Conservation (phyloP, 1,140 invertebrate species). For the Ceratina australensis region DNA sequence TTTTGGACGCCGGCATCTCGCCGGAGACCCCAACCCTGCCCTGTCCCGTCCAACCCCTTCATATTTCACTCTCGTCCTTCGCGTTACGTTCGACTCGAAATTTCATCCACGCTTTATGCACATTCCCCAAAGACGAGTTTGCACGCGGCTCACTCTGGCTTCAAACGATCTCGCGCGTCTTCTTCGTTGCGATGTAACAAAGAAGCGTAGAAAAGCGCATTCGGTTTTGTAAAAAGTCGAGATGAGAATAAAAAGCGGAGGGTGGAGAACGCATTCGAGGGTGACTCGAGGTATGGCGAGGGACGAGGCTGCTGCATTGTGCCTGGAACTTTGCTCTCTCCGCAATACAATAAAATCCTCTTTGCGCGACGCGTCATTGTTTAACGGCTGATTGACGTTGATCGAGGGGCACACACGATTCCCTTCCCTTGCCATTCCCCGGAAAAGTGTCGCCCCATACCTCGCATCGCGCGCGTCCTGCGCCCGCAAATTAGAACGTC, state of each 20-base stretch:
- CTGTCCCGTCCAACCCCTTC: slow-evolving; percentile 28
- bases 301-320: slow-evolving; percentile 47
- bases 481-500: slow-evolving; percentile 9
- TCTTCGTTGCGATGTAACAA: background rate
- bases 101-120: slow-evolving; percentile 16
- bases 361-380: slow-evolving; percentile 73
- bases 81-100: slow-evolving; percentile 34
- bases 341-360: slow-evolving; percentile 76
- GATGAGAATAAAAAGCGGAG: slow-evolving; percentile 26
- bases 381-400: slow-evolving; percentile 77
- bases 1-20: slow-evolving; percentile 32
- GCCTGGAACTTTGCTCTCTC: slow-evolving; percentile 70
- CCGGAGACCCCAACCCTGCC: background rate
- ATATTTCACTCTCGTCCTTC: slow-evolving; percentile 56
- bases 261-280: slow-evolving; percentile 17
- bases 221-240: background rate
- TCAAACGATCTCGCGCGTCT: slow-evolving; percentile 13
- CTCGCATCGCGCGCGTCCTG: slow-evolving; percentile 10
- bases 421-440: slow-evolving; percentile 30
- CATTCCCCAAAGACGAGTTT: no score
- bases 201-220: slow-evolving; percentile 49
- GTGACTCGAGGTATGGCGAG: slow-evolving; percentile 38
- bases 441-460: slow-evolving; percentile 64
- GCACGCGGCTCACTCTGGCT: background rate
- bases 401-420: slow-evolving; percentile 70